Evolutionary conservation across 2,797 vertebrate genomes (phyloP).

Genomic region (Sus cebifrons): DNA sequence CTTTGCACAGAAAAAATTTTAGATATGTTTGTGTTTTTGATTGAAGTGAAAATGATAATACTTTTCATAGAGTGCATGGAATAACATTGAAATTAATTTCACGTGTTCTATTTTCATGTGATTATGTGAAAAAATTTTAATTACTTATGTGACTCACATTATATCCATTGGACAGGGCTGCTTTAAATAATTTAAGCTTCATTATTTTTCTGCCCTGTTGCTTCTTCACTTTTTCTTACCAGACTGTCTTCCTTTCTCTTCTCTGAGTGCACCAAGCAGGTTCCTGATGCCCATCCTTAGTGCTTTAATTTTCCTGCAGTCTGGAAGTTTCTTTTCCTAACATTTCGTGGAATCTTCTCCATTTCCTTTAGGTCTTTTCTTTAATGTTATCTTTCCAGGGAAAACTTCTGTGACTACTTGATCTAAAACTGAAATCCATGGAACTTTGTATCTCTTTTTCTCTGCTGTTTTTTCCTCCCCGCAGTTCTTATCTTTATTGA

Average conservation of each 20-base stretch:
- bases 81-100: background rate
- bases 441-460: background rate
- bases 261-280: background rate
- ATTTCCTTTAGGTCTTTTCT: background rate
- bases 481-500: background rate
- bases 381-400: background rate
- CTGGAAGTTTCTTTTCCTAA: background rate
- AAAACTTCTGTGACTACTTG: background rate
- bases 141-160: background rate
- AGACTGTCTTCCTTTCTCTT: background rate
- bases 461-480: background rate
- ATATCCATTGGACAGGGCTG: background rate
- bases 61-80: background rate
- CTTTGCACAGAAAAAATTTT: background rate
- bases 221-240: background rate
- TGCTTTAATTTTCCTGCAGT: background rate
- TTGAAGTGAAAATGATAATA: background rate
- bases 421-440: slow-evolving; percentile 28
- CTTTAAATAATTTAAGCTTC: background rate
- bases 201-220: background rate
- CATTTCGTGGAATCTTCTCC: background rate
- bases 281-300: background rate
- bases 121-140: background rate
- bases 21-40: background rate
- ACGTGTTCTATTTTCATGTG: background rate